A percentile compares a stretch with the other conserved stretches of the same genome.
Evolutionary conservation across 2,113 vertebrate species (phyloP).

Genomic region (Polypterus senegalus): DNA sequence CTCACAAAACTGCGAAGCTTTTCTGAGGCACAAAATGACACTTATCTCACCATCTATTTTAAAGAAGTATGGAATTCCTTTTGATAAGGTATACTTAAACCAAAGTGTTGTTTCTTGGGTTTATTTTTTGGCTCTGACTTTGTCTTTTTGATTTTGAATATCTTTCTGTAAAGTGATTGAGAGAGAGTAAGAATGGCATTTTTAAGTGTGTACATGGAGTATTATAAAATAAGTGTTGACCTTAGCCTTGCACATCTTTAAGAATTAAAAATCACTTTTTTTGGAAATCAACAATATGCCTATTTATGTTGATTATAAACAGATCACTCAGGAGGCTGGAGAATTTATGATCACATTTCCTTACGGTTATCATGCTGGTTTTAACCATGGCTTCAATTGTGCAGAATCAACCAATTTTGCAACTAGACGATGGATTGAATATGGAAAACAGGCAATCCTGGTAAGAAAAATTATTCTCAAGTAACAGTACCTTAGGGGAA

Average conservation of each 20-base stretch:
- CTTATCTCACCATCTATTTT: slow-evolving; percentile 89
- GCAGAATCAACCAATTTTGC: slow-evolving; percentile 95
- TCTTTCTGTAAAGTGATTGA: too few relatives aligned
- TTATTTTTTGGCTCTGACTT: neutral
- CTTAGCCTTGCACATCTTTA: neutral
- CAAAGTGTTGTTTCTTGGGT: neutral
- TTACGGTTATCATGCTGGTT: slow-evolving; percentile 89
- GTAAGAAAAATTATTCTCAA: slow-evolving; percentile 36
- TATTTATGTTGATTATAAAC: neutral
- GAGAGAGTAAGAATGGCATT: too few relatives aligned
- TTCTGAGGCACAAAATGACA: slow-evolving; percentile 96
- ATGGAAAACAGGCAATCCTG: slow-evolving; percentile 85
- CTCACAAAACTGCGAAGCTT: slow-evolving; percentile 91
- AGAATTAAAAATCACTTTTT: neutral
- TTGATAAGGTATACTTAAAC: slow-evolving; percentile 68
- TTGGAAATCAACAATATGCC: neutral
- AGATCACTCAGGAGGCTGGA: slow-evolving; percentile 89
- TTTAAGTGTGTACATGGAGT: neutral
- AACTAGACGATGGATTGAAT: slow-evolving; percentile 89
- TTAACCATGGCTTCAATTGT: slow-evolving; percentile 98
- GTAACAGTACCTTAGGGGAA: too few relatives aligned
- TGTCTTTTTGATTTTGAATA: neutral
- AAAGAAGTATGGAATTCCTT: slow-evolving; percentile 89
- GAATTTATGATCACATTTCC: slow-evolving; percentile 95
- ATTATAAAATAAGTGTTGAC: neutral